Conservation (phyloP, 2,113 vertebrate species). For the Podarcis muralis region DNA sequence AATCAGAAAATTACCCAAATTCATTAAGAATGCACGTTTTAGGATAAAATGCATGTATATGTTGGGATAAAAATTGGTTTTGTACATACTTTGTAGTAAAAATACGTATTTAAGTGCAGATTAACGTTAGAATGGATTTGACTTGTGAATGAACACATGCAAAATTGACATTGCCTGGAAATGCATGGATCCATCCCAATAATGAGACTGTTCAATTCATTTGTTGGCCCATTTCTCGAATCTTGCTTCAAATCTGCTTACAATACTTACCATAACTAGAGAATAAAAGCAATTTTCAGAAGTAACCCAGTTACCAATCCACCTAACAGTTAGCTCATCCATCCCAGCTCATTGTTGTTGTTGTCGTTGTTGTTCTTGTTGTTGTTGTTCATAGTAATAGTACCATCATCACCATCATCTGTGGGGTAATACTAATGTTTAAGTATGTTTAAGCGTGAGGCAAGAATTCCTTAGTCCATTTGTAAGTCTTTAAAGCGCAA, state of each 20-base stretch:
- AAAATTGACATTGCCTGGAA: not conserved
- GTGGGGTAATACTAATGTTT: no score
- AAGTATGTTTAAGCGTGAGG: no score
- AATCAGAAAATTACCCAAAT: no score
- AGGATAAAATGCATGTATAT: not conserved
- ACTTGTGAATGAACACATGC: not conserved
- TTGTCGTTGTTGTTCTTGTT: no score
- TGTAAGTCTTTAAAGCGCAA: slow-evolving; percentile 40
- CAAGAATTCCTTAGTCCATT: slow-evolving; percentile 10
- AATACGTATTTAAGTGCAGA: not conserved
- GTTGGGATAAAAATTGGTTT: not conserved
- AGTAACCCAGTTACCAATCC: not conserved
- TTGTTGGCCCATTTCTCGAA: not conserved
- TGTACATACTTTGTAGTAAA: not conserved
- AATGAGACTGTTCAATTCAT: not conserved
- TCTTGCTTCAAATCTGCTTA: not conserved
- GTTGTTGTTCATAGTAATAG: no score
- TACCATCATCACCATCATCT: no score
- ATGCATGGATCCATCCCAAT: not conserved
- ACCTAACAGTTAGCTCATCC: no score
- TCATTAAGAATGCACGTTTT: no score
- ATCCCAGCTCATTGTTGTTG: no score
- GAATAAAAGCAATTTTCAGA: slow-evolving; percentile 7
- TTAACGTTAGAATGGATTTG: not conserved
- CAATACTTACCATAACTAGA: not conserved